phyloP scores from a whole-genome alignment of 2,113 vertebrate species.

The Leptodactylus fuscus region DNA sequence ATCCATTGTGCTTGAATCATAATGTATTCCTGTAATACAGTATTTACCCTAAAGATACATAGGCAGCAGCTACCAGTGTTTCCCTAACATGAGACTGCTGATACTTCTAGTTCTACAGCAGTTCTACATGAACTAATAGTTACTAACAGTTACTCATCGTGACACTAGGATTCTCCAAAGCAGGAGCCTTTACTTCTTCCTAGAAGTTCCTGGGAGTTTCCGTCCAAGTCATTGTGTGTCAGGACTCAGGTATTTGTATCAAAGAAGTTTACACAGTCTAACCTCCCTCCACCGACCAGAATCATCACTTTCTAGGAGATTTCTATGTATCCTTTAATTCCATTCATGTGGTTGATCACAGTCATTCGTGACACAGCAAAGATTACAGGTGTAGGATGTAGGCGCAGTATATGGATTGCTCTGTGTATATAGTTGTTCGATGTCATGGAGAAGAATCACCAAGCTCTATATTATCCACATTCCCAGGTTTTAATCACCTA shows the following conservation, averaged over 20 bases:
- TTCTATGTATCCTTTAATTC: not conserved
- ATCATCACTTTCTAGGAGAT: not conserved
- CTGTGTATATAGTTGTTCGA: no score
- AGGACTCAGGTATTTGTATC: slow-evolving; percentile 1
- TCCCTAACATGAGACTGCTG: not conserved
- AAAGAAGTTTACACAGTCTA: not conserved
- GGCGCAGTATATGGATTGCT: no score
- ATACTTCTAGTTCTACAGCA: not conserved
- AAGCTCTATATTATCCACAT: no score
- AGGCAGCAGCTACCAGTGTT: not conserved
- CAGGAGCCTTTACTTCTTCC: not conserved
- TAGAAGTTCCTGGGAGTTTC: slow-evolving; percentile 16
- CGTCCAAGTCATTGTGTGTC: not conserved
- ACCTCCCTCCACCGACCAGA: not conserved
- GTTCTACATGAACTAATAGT: not conserved
- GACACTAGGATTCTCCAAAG: not conserved
- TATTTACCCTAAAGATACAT: not conserved
- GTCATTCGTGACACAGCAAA: not conserved
- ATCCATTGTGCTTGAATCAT: not conserved
- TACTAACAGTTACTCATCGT: not conserved
- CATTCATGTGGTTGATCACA: not conserved
- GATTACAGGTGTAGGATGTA: not conserved
- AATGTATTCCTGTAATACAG: not conserved
- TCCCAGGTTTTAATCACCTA: no score
- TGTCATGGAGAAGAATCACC: no score